Evolutionary conservation across 2,797 vertebrate species (phyloP), one percentile per base, ranked within the genome.

Genomic region (Malacoraja senta): DNA sequence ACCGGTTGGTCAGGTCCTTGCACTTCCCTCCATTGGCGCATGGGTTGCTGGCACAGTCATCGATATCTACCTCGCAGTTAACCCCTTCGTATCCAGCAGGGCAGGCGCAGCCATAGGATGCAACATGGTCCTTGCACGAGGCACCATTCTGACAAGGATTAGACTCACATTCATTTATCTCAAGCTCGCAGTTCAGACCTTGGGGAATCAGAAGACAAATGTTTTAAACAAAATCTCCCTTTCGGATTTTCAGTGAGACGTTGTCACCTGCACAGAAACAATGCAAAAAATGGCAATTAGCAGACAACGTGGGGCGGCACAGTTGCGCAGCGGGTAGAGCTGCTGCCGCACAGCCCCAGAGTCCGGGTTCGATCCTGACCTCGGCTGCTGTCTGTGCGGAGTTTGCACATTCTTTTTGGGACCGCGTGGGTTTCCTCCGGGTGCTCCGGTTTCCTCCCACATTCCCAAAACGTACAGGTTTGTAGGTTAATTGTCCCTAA

Each of bases 1-100:
- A 99, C 98, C 98, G 96, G 96, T 98, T 97, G 93, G 98, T 93
- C 93, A 96, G 94, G 94, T 99, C 98, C 0, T 95, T 94, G 93
- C 98, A 99, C 0, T 94, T 95, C 91, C 97, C 98, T 0, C 97
- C 96, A 12, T 98, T 97, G 93, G 96, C 96, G 93, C 99, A 99
- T 0, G 98, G 98, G 8, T 95, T 95, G 93, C 94, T 97, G 93
- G 96, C 97, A 65, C 99, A 99, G 94, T 99, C 99, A 29, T 99
- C 95, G 3, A 98, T 95, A 94, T 99, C 98, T 93, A 96, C 94
- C 95, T 98, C 97, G 1, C 99, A 99, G 93, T 96, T 96, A 91
- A 95, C 8, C 17, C 98, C 99, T 95, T 94, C 95, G 88, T 97
- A 99, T 9, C 99, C 99, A 0, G 95, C 94, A 35, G 95, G 93